Percentiles rank a stretch among this genome's conserved stretches.
phyloP scores from a whole-genome alignment of 2,888 invertebrate genomes.

The Frankliniella intonsa region DNA sequence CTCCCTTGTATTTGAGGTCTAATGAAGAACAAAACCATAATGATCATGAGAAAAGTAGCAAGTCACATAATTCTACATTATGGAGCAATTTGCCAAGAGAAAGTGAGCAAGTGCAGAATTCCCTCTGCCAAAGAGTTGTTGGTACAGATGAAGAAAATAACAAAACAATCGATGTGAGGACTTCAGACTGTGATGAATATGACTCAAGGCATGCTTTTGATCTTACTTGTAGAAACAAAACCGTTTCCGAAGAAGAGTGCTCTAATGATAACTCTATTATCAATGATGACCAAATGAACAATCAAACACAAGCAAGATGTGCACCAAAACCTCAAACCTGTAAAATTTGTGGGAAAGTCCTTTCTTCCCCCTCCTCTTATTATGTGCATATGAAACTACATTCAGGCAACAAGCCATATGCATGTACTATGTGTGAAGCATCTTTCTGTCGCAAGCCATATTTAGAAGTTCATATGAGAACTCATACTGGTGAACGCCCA shows the following conservation, averaged over 20 bases:
- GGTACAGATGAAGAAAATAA: not conserved
- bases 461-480: constrained; percentile 71
- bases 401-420: constrained; percentile 74
- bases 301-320: not conserved
- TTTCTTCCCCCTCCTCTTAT: constrained; percentile 72
- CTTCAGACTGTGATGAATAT: not conserved
- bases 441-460: constrained; percentile 77
- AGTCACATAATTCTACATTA: too few species aligned
- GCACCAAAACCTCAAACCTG: constrained; percentile 63
- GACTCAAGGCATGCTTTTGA: not conserved
- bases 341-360: constrained; percentile 71
- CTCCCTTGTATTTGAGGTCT: too few species aligned
- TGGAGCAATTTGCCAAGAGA: too few species aligned
- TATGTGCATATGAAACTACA: constrained; percentile 80
- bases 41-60: too few species aligned
- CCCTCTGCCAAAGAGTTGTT: too few species aligned
- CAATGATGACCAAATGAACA: not conserved
- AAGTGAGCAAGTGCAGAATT: too few species aligned
- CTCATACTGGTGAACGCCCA: constrained; percentile 69
- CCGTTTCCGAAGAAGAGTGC: not conserved
- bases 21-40: too few species aligned
- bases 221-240: not conserved
- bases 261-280: not conserved
- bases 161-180: not conserved
- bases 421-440: constrained; percentile 71